phyloP scores from a whole-genome alignment of 2,113 vertebrate species.

The Anolis sagrei region DNA sequence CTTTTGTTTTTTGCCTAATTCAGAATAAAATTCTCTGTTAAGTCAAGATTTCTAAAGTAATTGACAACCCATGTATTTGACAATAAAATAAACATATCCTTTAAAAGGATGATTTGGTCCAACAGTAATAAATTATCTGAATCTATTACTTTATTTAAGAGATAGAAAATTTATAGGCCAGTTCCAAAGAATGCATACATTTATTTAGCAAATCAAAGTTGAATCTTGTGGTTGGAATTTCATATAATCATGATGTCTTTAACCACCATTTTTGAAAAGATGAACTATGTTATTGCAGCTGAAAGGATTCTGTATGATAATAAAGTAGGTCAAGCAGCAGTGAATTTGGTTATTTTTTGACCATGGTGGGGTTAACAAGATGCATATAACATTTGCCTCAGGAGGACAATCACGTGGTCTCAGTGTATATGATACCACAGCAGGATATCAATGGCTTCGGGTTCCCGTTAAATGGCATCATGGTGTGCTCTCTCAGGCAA shows the following conservation, averaged over 20 bases:
- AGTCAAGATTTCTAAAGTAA: not conserved
- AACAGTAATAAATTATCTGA: constrained; percentile 44
- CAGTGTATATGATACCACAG: constrained; percentile 71
- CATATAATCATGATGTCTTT: constrained; percentile 53
- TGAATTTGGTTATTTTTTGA: constrained; percentile 66
- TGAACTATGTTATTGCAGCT: constrained; percentile 52
- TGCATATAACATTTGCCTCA: constrained; percentile 72
- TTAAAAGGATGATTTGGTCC: constrained; percentile 29
- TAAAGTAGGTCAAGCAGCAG: constrained; percentile 75
- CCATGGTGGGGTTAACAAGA: constrained; percentile 74
- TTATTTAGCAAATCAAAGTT: constrained; percentile 58
- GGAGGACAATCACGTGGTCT: constrained; percentile 70
- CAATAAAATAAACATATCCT: constrained; percentile 23
- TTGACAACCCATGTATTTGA: constrained; percentile 39
- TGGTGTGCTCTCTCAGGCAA: constrained; percentile 75
- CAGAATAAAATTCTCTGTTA: not conserved
- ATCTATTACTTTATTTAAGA: constrained; percentile 48
- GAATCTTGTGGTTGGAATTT: constrained; percentile 45
- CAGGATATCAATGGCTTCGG: constrained; percentile 74
- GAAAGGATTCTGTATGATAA: constrained; percentile 63
- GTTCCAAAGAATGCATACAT: constrained; percentile 54
- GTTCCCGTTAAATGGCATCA: constrained; percentile 74
- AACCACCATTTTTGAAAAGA: constrained; percentile 24
- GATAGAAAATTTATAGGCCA: constrained; percentile 48
- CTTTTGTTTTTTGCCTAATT: not conserved